Evolutionary conservation across 2,797 vertebrate genomes (phyloP), one percentile per base, ranked within the genome.

Genomic region (Enteromius viviparus): DNA sequence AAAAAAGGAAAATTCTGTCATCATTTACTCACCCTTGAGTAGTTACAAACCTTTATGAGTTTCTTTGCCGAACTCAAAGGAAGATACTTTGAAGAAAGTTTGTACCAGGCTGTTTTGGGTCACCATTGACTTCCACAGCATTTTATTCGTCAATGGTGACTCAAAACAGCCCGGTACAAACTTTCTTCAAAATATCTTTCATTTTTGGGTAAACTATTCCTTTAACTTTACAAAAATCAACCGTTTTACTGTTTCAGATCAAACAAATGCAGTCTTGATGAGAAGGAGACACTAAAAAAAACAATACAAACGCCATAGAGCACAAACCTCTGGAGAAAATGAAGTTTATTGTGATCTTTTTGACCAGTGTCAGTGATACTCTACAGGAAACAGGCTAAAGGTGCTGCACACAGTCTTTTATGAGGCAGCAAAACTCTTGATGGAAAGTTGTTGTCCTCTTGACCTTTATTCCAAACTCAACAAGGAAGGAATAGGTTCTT

Each of bases 341-440:
- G 0, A 65, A 9, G 62, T 75, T 55, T 45, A 60, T 65, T 15
- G n/a, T 40, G 5, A 62, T 32, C 3, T 34, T 23, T 32, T 75
- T 47, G n/a, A 49, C 51, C 29, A 8, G 68, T 51, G 45, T 58
- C 60, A 76, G 12, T 49, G 29, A 47, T 14, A 55, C 17, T 65
- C 1, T 58, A 47, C 1, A 23, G 89, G 87, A 84, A 90, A 76
- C 84, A 87, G 91, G 90, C 87, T 87, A 94, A 94, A 93, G 92
- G 92, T 92, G 80, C 89, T 87, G 85, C 81, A 49, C 49, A 51
- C 51, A 53, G 86, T 89, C 90, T 94, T 94, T 93, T 90, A 93
- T 93, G 89, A 62, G 87, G 85, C 92, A 85, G 87, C 91, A 2
- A 76, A 84, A 66, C 34, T 32, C 49, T 80, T 70, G 78, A 76